A percentile compares a stretch with the other conserved stretches of the same genome.
These are phyloP conservation scores for Macaria notata DNA, from an alignment of 2,888 invertebrate species.

Conservation along the genomic window DNA sequence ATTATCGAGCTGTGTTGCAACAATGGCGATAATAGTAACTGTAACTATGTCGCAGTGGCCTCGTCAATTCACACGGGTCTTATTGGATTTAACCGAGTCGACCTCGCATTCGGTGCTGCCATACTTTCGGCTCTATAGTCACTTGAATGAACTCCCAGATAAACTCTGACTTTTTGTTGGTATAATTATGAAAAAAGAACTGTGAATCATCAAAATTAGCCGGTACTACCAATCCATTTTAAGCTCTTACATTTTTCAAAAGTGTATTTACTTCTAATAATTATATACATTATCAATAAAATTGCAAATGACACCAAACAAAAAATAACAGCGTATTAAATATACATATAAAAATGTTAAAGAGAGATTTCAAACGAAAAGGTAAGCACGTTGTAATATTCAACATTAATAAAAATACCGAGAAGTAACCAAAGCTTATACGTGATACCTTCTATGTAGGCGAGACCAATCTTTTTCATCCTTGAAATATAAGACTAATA, in stretches of 20 bases:
- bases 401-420: background rate
- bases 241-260: no score
- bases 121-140: background rate
- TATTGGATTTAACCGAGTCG: background rate
- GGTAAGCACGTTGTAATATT: no score
- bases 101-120: background rate
- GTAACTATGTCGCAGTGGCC: conserved; percentile 7
- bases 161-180: no score
- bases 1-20: background rate
- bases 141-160: background rate
- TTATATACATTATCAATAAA: no score
- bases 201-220: no score
- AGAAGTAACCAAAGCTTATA: conserved; percentile 3
- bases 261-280: no score
- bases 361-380: no score
- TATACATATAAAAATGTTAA: no score
- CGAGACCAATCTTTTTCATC: conserved; percentile 8
- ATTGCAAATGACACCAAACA: no score
- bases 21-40: background rate
- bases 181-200: no score
- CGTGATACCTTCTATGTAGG: background rate
- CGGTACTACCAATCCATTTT: no score
- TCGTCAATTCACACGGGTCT: conserved; percentile 11
- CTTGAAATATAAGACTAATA: conserved; percentile 22
- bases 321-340: no score